Evolutionary conservation across 1,140 invertebrate genomes (phyloP).

Genomic region (Varroa destructor): DNA sequence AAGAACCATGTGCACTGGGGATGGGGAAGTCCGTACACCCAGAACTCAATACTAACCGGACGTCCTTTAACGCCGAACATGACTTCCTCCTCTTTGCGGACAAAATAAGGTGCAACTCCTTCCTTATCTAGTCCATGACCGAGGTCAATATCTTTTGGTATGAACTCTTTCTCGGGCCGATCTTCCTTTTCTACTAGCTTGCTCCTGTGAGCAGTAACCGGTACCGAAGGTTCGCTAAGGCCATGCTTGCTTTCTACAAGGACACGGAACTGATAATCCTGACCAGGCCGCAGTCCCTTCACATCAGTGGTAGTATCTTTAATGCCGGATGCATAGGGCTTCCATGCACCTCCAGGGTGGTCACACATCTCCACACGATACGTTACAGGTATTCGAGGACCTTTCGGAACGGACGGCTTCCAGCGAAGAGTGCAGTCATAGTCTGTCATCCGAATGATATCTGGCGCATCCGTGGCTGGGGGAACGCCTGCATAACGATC

Average conservation of each 20-base stretch:
- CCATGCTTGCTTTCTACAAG: constrained; percentile 91
- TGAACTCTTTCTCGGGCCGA: constrained; percentile 47
- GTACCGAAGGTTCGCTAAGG: constrained; percentile 86
- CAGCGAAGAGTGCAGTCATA: constrained; percentile 69
- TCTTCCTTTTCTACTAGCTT: constrained; percentile 50
- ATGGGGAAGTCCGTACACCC: constrained; percentile 81
- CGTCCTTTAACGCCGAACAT: constrained; percentile 78
- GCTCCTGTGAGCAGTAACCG: constrained; percentile 60
- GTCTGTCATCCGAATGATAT: constrained; percentile 74
- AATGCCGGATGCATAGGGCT: constrained; percentile 59
- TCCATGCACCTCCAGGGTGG: constrained; percentile 72
- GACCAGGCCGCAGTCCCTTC: constrained; percentile 62
- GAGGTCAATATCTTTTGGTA: constrained; percentile 68
- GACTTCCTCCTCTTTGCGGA: constrained; percentile 64
- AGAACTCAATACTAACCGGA: constrained; percentile 73
- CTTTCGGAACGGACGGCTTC: constrained; percentile 71
- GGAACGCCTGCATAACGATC: constrained; percentile 46
- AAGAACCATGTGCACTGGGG: constrained; percentile 75
- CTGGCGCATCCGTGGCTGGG: constrained; percentile 68
- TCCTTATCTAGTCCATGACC: constrained; percentile 68
- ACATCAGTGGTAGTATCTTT: constrained; percentile 71
- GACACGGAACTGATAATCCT: constrained; percentile 79
- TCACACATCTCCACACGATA: constrained; percentile 88
- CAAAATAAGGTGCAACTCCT: constrained; percentile 48
- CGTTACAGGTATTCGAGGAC: constrained; percentile 65